phyloP scores from a whole-genome alignment of 53 echinoderm and acorn worm genomes.

The Echinometra lucunter region DNA sequence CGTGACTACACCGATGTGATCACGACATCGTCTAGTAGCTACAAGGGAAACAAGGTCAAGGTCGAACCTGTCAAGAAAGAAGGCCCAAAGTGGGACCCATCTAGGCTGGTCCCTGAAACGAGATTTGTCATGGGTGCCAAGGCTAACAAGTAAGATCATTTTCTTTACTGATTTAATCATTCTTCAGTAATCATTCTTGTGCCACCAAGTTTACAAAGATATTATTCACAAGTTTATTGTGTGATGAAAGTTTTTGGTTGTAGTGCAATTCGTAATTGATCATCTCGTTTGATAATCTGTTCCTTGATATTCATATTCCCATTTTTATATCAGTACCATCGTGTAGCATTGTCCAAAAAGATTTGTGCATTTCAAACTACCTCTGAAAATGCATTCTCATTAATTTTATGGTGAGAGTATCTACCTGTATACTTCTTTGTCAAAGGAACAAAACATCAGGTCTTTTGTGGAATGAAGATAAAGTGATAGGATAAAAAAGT shows the following conservation, averaged over 20 bases:
- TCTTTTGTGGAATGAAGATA: neutral
- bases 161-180: neutral
- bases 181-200: neutral
- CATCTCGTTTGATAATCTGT: no score
- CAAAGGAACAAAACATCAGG: neutral
- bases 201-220: no score
- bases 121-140: slow-evolving; percentile 96
- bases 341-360: no score
- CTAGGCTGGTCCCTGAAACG: slow-evolving; percentile 76
- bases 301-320: no score
- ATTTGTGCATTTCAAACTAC: no score
- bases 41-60: slow-evolving; percentile 77
- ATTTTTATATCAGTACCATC: no score
- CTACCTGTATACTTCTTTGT: neutral
- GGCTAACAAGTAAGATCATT: slow-evolving; percentile 92
- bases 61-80: slow-evolving; percentile 87
- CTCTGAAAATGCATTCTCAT: no score
- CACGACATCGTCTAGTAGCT: slow-evolving; percentile 73
- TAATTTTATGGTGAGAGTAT: no score
- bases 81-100: slow-evolving; percentile 96
- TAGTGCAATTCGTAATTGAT: no score
- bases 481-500: neutral
- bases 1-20: slow-evolving; percentile 96
- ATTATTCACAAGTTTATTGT: no score
- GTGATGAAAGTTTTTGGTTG: no score